Percentiles rank a stretch among this genome's conserved stretches.
Conservation (phyloP, 2,888 invertebrate genomes). For the Acronicta alni region DNA sequence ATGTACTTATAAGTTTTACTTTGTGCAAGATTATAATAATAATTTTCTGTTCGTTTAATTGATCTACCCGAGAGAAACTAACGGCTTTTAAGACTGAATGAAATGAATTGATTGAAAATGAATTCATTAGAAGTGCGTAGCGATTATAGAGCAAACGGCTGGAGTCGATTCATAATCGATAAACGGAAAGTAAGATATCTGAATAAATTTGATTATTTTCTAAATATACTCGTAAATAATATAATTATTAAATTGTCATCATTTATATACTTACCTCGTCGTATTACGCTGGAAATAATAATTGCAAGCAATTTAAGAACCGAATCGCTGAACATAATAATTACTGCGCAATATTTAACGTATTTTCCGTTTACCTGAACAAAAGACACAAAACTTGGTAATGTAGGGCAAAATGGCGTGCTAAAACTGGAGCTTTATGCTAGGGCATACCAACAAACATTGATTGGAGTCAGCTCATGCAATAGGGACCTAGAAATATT, state of each 20-base stretch:
- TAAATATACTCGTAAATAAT: no score
- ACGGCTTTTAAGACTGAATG: no score
- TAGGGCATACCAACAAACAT: slow-evolving; percentile 42
- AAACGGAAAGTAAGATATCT: no score
- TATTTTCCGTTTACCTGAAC: slow-evolving; percentile 21
- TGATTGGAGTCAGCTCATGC: slow-evolving; percentile 54
- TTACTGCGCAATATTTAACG: neutral
- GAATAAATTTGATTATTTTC: no score
- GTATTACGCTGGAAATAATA: no score
- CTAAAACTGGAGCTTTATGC: no score
- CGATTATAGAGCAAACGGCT: neutral
- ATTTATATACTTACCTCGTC: no score
- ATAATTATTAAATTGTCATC: no score
- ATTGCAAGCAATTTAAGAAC: no score
- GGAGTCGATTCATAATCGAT: neutral
- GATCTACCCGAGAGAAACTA: neutral
- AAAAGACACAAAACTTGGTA: slow-evolving; percentile 26
- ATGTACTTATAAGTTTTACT: no score
- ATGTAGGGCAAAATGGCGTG: slow-evolving; percentile 51
- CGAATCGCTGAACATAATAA: neutral
- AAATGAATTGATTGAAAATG: neutral
- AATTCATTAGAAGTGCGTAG: neutral
- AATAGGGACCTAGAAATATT: slow-evolving; percentile 54
- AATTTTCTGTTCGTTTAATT: neutral
- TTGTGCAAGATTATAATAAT: neutral